These are phyloP conservation scores for Pseudanteris insignis DNA, from an alignment of 2,888 invertebrate species.

Conservation along the genomic window DNA sequence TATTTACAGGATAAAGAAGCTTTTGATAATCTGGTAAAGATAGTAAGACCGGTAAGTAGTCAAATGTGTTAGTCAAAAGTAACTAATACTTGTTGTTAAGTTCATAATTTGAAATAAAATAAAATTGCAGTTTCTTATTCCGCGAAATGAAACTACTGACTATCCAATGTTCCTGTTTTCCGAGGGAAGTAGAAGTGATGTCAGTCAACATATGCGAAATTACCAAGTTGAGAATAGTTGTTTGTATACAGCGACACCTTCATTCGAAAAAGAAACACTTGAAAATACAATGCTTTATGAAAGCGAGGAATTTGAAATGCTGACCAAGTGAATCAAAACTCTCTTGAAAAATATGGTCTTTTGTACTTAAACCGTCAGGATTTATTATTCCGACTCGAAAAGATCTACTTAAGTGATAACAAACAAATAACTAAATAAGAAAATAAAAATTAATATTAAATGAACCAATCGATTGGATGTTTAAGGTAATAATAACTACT, in stretches of 20 bases:
- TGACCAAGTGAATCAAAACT: no score
- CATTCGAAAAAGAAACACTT: conserved; percentile 47
- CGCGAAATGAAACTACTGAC: conserved; percentile 69
- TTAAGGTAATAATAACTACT: no score
- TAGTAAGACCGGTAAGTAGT: conserved; percentile 74
- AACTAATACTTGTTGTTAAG: background rate
- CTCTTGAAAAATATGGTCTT: conserved; percentile 16
- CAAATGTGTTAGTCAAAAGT: no score
- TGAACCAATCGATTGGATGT: no score
- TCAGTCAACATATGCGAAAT: conserved; percentile 53
- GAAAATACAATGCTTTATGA: conserved; percentile 59
- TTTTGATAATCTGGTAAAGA: conserved; percentile 79
- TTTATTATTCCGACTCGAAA: conserved; percentile 2
- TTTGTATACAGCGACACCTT: conserved; percentile 49
- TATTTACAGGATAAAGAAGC: conserved; percentile 81
- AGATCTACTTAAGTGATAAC: conserved; percentile 7
- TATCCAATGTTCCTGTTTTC: conserved; percentile 87
- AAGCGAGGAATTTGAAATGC: conserved; percentile 60
- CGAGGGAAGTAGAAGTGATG: conserved; percentile 75
- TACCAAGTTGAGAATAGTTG: conserved; percentile 47
- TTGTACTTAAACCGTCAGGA: conserved; percentile 50
- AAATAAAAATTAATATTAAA: no score
- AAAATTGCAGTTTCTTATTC: conserved; percentile 68
- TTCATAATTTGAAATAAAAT: no score
- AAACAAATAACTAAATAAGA: background rate